phyloP scores from a whole-genome alignment of 2,113 vertebrate species.

The Spizaetus ornatus region DNA sequence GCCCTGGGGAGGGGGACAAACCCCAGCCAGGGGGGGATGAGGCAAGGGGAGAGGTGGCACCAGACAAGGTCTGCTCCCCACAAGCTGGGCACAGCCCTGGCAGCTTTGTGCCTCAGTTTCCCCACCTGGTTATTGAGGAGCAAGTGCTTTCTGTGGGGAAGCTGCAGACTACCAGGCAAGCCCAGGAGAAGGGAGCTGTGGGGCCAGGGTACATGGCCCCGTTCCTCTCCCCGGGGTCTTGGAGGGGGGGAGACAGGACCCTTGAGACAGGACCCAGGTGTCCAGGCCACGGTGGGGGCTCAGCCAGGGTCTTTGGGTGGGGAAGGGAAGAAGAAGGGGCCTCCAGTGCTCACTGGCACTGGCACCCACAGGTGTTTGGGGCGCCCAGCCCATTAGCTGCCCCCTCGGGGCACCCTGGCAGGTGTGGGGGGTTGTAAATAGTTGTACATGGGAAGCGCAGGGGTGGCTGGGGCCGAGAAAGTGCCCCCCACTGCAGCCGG shows the following conservation, averaged over 20 bases:
- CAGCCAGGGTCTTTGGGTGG: background rate
- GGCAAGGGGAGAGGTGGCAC: background rate
- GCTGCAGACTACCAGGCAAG: background rate
- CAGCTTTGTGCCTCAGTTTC: background rate
- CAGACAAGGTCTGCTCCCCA: accelerated
- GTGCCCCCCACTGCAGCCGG: accelerated
- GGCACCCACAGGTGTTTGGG: background rate
- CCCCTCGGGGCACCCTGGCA: background rate
- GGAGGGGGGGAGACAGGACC: accelerated
- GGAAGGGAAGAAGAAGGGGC: background rate
- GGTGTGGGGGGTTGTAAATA: background rate
- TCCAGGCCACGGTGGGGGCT: background rate
- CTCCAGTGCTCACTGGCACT: accelerated
- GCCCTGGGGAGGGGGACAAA: background rate
- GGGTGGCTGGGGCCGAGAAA: background rate
- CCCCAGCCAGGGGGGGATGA: background rate
- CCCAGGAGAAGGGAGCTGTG: background rate
- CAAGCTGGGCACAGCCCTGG: accelerated
- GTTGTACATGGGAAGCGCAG: background rate
- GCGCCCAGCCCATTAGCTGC: background rate
- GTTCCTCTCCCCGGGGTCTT: accelerated
- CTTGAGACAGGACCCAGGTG: background rate
- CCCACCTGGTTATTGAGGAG: background rate
- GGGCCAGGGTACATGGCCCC: accelerated
- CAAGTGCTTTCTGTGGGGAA: background rate